phyloP scores from a whole-genome alignment of 2,888 invertebrate species.

The Poecilus cupreus region DNA sequence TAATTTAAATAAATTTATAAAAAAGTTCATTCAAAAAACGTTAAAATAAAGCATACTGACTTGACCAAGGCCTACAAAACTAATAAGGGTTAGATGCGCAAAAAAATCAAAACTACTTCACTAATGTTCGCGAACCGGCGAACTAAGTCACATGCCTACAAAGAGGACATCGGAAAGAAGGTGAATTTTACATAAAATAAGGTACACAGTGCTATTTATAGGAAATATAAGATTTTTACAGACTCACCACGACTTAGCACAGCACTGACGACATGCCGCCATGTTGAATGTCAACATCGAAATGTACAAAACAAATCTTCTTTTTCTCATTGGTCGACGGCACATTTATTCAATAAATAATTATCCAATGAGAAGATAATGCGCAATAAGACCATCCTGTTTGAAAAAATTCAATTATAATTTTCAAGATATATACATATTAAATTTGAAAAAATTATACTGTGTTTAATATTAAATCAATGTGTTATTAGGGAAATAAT shows the following conservation, averaged over 20 bases:
- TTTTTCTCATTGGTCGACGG: slow-evolving; percentile 56
- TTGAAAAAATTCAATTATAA: slow-evolving; percentile 56
- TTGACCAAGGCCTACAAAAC: slow-evolving; percentile 55
- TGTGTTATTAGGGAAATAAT: background rate
- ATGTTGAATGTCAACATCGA: slow-evolving; percentile 89
- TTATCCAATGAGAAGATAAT: slow-evolving; percentile 58
- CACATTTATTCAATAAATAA: slow-evolving; percentile 60
- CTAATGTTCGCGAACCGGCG: slow-evolving; percentile 22
- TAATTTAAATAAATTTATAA: background rate
- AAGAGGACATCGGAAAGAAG: slow-evolving; percentile 44
- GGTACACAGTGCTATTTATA: slow-evolving; percentile 58
- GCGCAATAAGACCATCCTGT: slow-evolving; percentile 59
- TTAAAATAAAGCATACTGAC: slow-evolving; percentile 41
- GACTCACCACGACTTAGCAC: slow-evolving; percentile 97
- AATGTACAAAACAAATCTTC: slow-evolving; percentile 68
- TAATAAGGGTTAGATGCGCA: slow-evolving; percentile 59
- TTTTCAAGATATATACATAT: slow-evolving; percentile 16
- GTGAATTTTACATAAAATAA: slow-evolving; percentile 49
- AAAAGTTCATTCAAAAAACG: slow-evolving; percentile 30
- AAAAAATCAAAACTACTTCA: slow-evolving; percentile 39
- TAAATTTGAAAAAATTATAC: slow-evolving; percentile 23
- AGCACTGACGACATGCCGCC: slow-evolving; percentile 97
- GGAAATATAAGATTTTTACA: slow-evolving; percentile 67
- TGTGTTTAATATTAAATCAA: background rate
- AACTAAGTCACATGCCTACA: slow-evolving; percentile 39